Conservation (phyloP, 2,888 invertebrate species). For the Stenchaetothrips biformis region DNA sequence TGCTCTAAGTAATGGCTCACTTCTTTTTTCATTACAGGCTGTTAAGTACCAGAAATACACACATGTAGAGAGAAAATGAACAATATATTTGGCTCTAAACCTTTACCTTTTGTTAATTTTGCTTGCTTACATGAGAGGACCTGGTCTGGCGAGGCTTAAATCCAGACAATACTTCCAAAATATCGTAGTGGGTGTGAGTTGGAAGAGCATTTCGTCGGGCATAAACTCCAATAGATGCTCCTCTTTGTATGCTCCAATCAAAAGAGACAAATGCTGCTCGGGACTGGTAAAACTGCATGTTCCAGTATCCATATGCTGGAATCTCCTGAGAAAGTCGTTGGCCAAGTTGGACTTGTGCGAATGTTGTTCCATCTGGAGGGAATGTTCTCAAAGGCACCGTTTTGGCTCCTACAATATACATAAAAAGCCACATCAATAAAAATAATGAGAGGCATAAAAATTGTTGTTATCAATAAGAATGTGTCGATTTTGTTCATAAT, state of each 20-base stretch:
- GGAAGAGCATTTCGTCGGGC: slow-evolving; percentile 90
- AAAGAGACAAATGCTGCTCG: slow-evolving; percentile 91
- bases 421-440: neutral
- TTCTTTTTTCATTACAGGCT: slow-evolving; percentile 85
- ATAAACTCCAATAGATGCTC: slow-evolving; percentile 91
- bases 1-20: slow-evolving; percentile 93
- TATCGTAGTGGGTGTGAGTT: slow-evolving; percentile 94
- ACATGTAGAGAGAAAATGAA: neutral
- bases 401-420: slow-evolving; percentile 63
- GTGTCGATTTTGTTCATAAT: too few relatives aligned
- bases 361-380: slow-evolving; percentile 88
- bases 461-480: too few relatives aligned
- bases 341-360: slow-evolving; percentile 82
- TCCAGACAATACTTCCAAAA: slow-evolving; percentile 86
- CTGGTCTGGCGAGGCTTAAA: slow-evolving; percentile 80
- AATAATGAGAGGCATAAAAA: too few relatives aligned
- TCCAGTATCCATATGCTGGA: slow-evolving; percentile 93
- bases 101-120: slow-evolving; percentile 34
- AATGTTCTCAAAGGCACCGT: slow-evolving; percentile 86
- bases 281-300: slow-evolving; percentile 93
- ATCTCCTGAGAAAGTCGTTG: slow-evolving; percentile 84
- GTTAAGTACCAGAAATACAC: slow-evolving; percentile 37
- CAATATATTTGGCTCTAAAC: neutral
- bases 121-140: slow-evolving; percentile 75
- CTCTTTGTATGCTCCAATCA: slow-evolving; percentile 87